Evolutionary conservation across 2,113 vertebrate genomes (phyloP), one percentile per base, ranked within the genome.

Genomic region (Canis aureus): DNA sequence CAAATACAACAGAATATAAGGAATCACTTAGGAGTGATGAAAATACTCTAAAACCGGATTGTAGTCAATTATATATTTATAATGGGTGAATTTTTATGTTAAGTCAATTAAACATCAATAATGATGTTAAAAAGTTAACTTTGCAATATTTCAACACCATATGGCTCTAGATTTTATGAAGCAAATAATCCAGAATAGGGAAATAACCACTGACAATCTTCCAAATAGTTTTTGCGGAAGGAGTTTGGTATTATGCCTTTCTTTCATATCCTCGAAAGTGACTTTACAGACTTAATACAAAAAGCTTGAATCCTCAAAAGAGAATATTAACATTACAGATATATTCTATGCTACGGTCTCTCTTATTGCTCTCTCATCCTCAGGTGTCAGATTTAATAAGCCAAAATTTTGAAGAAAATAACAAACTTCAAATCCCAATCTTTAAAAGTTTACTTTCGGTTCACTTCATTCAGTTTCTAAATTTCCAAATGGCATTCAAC

Each of bases 371-470:
- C 57, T 96, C 95, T 94, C 57, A 67, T 94, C 15, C 32, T 83
- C 35, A 2, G 7, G 25, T 80, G 43, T 97, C 53, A 97, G 29
- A 81, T 3, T 25, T 29, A 16, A 62, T 92, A 15, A 96, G 96
- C 69, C 83, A 80, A 64, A 81, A 11, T n/a, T 6, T 88, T 35
- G 32, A 85, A 94, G 84, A 64, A 85, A 93, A 85, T n/a, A 59
- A 11, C n/a, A 43, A 86, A 91, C 78, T 91, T 88, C 23, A 95
- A 91, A 69, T 91, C 20, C 71, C 29, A 71, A 1, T 74, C 8
- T 19, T 60, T 94, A 11, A 82, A 64, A 51, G 49, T 79, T 97
- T 81, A 71, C 27, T 94, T 97, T 59, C 17, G 57, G 88, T 97
- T 86, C 81, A 64, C 25, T 82, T 79, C 6, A 81, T 23, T 89